Percentiles rank a stretch among this genome's conserved stretches.
These are phyloP conservation scores for Trididemnum miniatum DNA, from an alignment of 23 tunicate species.

Conservation along the genomic window DNA sequence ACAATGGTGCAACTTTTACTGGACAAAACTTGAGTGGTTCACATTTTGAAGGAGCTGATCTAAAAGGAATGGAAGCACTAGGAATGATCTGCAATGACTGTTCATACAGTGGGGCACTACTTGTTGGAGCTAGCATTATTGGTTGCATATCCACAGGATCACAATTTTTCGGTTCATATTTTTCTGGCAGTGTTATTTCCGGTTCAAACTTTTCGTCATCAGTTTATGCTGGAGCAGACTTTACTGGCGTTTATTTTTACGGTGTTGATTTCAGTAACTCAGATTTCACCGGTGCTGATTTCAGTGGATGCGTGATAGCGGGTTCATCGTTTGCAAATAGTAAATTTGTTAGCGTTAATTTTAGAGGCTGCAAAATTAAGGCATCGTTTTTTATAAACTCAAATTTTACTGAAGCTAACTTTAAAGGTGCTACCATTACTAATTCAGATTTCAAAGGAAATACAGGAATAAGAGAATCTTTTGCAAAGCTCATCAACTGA, in stretches of 20 bases:
- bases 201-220: background rate
- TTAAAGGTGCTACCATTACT: background rate
- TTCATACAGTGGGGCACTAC: background rate
- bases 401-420: conserved; percentile 19
- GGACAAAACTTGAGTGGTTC: background rate
- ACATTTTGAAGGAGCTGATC: background rate
- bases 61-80: background rate
- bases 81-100: background rate
- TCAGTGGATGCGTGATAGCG: background rate
- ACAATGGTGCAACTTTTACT: background rate
- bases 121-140: background rate
- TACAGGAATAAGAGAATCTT: too few relatives aligned
- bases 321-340: background rate
- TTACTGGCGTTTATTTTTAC: background rate
- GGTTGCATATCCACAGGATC: background rate
- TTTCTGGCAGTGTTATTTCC: background rate
- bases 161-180: background rate
- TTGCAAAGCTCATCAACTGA: too few relatives aligned
- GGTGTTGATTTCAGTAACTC: conserved; percentile 19
- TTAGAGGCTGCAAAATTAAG: conserved; percentile 1
- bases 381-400: background rate
- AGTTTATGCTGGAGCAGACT: background rate
- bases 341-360: background rate
- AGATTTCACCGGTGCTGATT: conserved; percentile 15
- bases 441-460: background rate